Conservation (phyloP, 2,888 invertebrate genomes). For the Stenichneumon culpator region DNA sequence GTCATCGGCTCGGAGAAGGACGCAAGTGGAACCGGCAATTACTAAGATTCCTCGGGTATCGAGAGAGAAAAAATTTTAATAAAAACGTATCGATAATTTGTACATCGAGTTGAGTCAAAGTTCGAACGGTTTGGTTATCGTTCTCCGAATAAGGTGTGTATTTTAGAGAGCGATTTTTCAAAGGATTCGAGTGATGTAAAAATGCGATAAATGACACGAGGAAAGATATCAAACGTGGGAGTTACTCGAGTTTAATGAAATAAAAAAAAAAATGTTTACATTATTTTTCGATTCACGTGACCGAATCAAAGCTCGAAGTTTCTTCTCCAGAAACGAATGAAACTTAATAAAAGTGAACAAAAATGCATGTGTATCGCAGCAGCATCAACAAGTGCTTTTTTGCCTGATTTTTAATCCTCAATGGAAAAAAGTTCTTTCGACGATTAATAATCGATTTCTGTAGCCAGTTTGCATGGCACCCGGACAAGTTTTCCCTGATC, state of each 20-base stretch:
- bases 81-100: background rate
- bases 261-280: too few relatives aligned
- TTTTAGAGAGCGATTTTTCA: background rate
- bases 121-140: background rate
- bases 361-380: too few relatives aligned
- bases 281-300: too few relatives aligned
- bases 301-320: too few relatives aligned
- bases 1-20: background rate
- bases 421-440: background rate
- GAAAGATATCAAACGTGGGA: too few relatives aligned
- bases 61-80: background rate
- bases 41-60: background rate
- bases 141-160: background rate
- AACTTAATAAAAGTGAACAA: too few relatives aligned
- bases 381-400: background rate
- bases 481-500: background rate
- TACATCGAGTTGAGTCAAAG: conserved; percentile 7
- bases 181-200: background rate
- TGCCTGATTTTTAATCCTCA: background rate
- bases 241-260: too few relatives aligned
- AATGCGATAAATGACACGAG: too few relatives aligned
- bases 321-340: too few relatives aligned
- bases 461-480: background rate
- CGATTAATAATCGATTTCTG: background rate
- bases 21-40: background rate